Base-by-base conservation (phyloP, 2,113 vertebrate species). In the Oxygymnocypris stewartii region DNA sequence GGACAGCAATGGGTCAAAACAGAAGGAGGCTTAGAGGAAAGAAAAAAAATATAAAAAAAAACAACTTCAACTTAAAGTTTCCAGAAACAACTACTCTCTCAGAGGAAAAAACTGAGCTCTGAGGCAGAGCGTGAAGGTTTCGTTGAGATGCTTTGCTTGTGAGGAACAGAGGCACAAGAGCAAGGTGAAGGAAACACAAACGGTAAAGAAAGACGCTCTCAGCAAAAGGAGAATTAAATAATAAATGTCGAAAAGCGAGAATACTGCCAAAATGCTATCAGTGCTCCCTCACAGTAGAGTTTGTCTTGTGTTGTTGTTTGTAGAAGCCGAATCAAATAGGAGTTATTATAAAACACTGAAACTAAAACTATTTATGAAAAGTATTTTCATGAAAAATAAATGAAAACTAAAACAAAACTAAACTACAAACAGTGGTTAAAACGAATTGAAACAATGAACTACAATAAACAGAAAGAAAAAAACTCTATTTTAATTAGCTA, bases 151-250 rank as follows among this genome's bases (percentile, higher is more conserved):
- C 73, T 31, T 49, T 23, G 25, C 37, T 67, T 84, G 28, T 57
- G 73, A 75, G 44, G 63, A 47, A 84, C 81, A 40, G 44, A 79
- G 67, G 74, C 81, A 54, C 73, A 83, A 69, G 35, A 31, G 84
- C 40, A 75, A 23, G 25, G 71, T 85, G 16, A 83, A 85, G 20
- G 77, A 89, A 85, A 54, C 85, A 84, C 35, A 80, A 42, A 69
- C 4, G n/a, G 6, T 81, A 25, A 71, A 84, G 31, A 86, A 23
- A 86, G 42, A 44, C 1, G 12, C 51, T 74, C n/a, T 63, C 40
- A 79, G 76, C 81, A 74, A 85, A 54, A 57, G 18, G 44, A 69
- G 37, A 81, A 89, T 85, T 20, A 85, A 89, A 87, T 89, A 87
- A 87, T 81, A 67, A 84, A 87, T 59, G 16, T 44, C 11, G 6